A percentile compares a stretch with the other conserved stretches of the same genome.
phyloP scores from a whole-genome alignment of 2,888 invertebrate species.

The Papilio gigon region DNA sequence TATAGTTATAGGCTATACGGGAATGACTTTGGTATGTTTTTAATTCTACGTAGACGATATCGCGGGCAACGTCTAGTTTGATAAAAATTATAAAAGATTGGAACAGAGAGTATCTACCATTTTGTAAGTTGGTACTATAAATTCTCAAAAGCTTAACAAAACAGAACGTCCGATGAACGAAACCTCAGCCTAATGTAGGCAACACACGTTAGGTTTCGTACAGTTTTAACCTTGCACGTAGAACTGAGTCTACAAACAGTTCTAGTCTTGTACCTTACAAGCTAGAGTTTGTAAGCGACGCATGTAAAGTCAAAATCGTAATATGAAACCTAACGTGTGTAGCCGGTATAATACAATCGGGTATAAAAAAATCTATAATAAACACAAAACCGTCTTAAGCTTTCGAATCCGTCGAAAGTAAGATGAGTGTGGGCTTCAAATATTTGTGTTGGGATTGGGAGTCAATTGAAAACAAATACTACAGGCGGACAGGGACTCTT shows the following conservation, averaged over 20 bases:
- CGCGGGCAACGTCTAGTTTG: too few species aligned
- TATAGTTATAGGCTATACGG: too few species aligned
- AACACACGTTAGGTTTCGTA: too few species aligned
- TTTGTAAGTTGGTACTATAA: neutral
- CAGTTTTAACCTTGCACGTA: too few species aligned
- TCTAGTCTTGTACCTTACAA: too few species aligned
- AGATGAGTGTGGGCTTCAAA: conserved; percentile 39
- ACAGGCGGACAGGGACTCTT: conserved; percentile 27
- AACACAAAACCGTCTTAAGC: conserved; percentile 27
- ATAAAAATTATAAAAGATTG: too few species aligned
- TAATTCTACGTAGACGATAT: too few species aligned
- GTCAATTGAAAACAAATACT: conserved; percentile 42
- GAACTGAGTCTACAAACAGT: too few species aligned
- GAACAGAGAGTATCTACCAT: neutral
- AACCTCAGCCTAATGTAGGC: conserved; percentile 8
- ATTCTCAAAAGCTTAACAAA: conserved; percentile 16
- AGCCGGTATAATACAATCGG: conserved; percentile 2
- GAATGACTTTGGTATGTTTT: too few species aligned
- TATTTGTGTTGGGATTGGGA: conserved; percentile 39
- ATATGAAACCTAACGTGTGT: neutral
- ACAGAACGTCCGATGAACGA: conserved; percentile 7
- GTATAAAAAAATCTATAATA: conserved; percentile 20
- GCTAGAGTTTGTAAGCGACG: too few species aligned
- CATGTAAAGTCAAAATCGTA: too few species aligned
- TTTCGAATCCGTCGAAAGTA: conserved; percentile 31